Conservation (phyloP, 2,113 vertebrate genomes). For the Blennius ocellaris region DNA sequence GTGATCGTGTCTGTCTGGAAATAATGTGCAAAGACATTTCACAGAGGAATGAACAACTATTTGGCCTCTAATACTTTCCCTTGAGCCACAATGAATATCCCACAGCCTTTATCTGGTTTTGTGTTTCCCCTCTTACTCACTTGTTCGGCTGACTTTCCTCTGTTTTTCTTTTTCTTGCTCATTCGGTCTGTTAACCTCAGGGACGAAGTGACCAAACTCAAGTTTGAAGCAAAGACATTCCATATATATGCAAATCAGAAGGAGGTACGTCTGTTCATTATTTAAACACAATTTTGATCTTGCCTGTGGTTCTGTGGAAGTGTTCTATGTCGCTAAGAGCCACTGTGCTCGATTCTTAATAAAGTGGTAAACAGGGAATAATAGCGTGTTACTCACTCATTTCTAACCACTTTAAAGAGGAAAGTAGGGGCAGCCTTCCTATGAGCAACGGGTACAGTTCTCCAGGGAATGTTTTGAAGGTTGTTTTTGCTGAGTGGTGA, state of each 20-base stretch:
- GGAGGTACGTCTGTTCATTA: slow-evolving; percentile 87
- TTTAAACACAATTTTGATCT: slow-evolving; percentile 25
- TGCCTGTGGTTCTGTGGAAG: slow-evolving; percentile 18
- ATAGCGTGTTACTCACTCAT: neutral
- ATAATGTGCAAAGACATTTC: slow-evolving; percentile 31
- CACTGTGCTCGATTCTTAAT: slow-evolving; percentile 17
- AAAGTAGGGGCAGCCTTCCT: neutral
- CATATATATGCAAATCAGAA: slow-evolving; percentile 97
- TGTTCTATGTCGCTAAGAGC: slow-evolving; percentile 38
- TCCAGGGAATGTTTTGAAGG: no score
- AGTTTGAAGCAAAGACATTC: slow-evolving; percentile 99
- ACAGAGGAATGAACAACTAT: slow-evolving; percentile 9
- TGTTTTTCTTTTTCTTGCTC: neutral
- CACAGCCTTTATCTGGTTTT: slow-evolving; percentile 13
- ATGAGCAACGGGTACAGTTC: neutral
- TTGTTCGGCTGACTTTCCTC: neutral
- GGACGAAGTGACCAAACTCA: slow-evolving; percentile 98
- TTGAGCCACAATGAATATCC: slow-evolving; percentile 27
- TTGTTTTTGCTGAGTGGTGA: neutral
- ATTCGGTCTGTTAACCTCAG: slow-evolving; percentile 73
- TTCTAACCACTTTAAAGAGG: no score
- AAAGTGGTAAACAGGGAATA: neutral
- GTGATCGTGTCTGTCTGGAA: slow-evolving; percentile 7
- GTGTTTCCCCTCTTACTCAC: neutral
- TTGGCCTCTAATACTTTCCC: slow-evolving; percentile 14